phyloP scores from a whole-genome alignment of 2,888 invertebrate genomes.

The Hetaerina titia region DNA sequence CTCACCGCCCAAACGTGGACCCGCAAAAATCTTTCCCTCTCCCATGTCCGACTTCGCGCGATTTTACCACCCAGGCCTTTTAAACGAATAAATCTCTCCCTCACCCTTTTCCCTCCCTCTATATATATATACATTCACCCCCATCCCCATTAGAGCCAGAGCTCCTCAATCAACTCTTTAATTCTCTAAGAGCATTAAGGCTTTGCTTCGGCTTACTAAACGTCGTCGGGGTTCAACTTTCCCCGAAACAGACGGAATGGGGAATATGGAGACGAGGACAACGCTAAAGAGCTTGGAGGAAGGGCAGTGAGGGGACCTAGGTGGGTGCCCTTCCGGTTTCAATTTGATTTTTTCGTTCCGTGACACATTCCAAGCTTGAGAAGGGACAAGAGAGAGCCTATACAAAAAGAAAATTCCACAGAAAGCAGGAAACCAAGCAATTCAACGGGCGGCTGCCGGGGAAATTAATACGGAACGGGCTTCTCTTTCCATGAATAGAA shows the following conservation, averaged over 20 bases:
- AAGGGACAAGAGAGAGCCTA: background rate
- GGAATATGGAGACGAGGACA: background rate
- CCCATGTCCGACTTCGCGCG: background rate
- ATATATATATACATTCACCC: background rate
- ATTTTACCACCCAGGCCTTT: background rate
- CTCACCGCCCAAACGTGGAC: background rate
- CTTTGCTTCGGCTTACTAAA: conserved; percentile 20
- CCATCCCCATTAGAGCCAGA: background rate
- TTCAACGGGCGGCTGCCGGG: background rate
- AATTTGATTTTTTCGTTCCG: background rate
- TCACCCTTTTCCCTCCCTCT: too few relatives aligned
- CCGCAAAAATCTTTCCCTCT: background rate
- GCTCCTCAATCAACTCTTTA: conserved; percentile 12
- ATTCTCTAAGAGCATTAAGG: conserved; percentile 30
- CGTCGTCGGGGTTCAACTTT: conserved; percentile 14
- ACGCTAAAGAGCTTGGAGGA: background rate
- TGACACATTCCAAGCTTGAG: background rate
- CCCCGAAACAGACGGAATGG: background rate
- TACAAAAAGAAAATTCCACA: background rate
- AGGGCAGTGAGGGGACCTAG: too few relatives aligned
- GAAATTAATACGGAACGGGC: background rate
- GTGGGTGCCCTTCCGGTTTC: background rate
- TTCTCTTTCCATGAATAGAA: background rate
- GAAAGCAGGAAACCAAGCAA: background rate
- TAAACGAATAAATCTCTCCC: conserved; percentile 2